Evolutionary conservation across 1,140 invertebrate genomes (phyloP).

Genomic region (Scaptomyza graminum): DNA sequence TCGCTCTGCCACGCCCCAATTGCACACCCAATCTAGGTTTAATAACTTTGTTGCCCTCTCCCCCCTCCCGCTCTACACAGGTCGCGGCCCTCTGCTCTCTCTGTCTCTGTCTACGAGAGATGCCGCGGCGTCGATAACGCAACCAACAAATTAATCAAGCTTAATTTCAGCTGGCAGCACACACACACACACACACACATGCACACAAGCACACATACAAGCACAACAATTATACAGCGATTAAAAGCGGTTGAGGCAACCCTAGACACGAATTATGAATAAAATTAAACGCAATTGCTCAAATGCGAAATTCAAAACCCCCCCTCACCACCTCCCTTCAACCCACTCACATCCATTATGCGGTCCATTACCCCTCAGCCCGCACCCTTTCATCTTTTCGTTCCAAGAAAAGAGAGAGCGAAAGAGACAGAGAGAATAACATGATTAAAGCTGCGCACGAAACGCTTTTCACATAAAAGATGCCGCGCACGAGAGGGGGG

Average conservation of each 20-base stretch:
- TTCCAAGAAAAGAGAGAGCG: constrained; percentile 38
- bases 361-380: constrained; percentile 9
- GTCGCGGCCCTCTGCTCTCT: constrained; percentile 25
- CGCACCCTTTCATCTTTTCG: constrained; percentile 3
- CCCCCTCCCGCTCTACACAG: neutral
- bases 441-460: constrained; percentile 80
- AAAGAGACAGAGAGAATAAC: constrained; percentile 29
- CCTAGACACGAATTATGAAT: constrained; percentile 78
- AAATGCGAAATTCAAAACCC: constrained; percentile 44
- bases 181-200: constrained; percentile 39
- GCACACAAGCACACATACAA: constrained; percentile 1
- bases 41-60: constrained; percentile 69
- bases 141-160: constrained; percentile 76
- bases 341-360: constrained; percentile 11
- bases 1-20: constrained; percentile 61
- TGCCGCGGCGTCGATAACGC: constrained; percentile 63
- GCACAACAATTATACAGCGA: constrained; percentile 44
- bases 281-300: constrained; percentile 80
- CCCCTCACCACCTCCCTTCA: neutral
- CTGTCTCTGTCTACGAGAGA: constrained; percentile 36
- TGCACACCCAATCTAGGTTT: constrained; percentile 75
- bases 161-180: constrained; percentile 66
- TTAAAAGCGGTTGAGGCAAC: constrained; percentile 55
- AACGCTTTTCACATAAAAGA: constrained; percentile 81
- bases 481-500: too few relatives aligned